A percentile compares a stretch with the other conserved stretches of the same genome.
Conservation (phyloP, 2,797 vertebrate species). For the Hypotaenidia philippensis region DNA sequence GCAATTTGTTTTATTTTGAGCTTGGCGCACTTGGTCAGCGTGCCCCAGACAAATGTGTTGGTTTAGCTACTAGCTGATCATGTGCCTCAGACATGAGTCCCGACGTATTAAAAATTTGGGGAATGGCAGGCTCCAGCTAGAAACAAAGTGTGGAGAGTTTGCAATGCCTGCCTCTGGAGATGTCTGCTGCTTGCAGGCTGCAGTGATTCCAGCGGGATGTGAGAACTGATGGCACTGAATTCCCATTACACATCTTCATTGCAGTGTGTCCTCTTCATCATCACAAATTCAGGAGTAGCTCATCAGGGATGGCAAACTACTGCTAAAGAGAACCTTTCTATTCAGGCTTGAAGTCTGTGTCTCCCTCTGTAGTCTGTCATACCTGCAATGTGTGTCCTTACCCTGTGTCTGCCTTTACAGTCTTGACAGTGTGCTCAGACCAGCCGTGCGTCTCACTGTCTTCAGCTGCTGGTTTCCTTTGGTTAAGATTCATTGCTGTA, state of each 20-base stretch:
- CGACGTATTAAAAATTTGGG: neutral
- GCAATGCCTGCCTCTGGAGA: neutral
- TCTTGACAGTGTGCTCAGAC: neutral
- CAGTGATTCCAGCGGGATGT: neutral
- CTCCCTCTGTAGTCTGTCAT: neutral
- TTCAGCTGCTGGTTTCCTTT: neutral
- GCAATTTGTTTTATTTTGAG: neutral
- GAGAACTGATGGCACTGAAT: neutral
- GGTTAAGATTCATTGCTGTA: neutral
- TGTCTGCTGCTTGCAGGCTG: neutral
- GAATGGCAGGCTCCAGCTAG: neutral
- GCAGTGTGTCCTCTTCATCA: no score
- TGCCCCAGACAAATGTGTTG: neutral
- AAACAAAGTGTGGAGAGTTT: neutral
- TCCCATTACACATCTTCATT: neutral
- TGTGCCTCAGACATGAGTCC: neutral
- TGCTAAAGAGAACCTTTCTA: neutral
- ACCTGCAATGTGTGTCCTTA: rapidly evolving
- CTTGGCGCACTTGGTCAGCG: neutral
- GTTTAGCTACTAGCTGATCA: neutral
- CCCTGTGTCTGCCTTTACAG: neutral
- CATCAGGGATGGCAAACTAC: neutral
- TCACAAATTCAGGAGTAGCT: neutral
- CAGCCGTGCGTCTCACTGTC: rapidly evolving
- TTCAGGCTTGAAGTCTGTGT: neutral